These are phyloP conservation scores for Danionella cerebrum DNA, from an alignment of 2,113 vertebrate genomes.

Conservation along the genomic window DNA sequence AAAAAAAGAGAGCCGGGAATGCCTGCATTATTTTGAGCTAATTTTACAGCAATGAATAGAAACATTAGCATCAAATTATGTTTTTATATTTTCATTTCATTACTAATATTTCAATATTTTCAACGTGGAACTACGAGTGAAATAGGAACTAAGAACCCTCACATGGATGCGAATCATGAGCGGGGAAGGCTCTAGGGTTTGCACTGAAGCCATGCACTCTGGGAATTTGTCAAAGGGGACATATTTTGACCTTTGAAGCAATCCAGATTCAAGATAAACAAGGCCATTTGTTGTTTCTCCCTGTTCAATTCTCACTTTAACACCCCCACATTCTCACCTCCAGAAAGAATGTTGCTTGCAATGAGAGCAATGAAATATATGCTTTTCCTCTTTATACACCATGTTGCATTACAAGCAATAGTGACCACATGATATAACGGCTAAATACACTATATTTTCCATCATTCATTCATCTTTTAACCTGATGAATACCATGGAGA, in stretches of 20 bases:
- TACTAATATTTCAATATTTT: too few relatives aligned
- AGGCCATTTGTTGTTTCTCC: constrained; percentile 4
- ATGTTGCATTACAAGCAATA: constrained; percentile 4
- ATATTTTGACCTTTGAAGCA: neutral
- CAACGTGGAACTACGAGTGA: neutral
- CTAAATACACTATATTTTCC: too few relatives aligned
- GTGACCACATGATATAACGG: too few relatives aligned
- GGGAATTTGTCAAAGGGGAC: neutral
- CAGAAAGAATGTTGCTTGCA: neutral
- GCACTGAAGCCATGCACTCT: too few relatives aligned
- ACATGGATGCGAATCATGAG: neutral
- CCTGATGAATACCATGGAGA: too few relatives aligned
- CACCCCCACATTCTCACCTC: constrained; percentile 31
- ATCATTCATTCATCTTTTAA: too few relatives aligned
- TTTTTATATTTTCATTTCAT: too few relatives aligned
- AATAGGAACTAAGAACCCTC: neutral
- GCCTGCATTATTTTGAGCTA: too few relatives aligned
- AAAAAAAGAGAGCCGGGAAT: too few relatives aligned
- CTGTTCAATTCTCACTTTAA: constrained; percentile 32
- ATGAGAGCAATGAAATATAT: constrained; percentile 12
- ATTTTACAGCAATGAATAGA: too few relatives aligned
- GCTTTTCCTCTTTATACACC: constrained; percentile 20
- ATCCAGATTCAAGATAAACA: neutral
- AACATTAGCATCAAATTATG: too few relatives aligned
- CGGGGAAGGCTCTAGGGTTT: neutral